Base-by-base conservation (phyloP, 2,113 vertebrate species). In the Chaetops frenatus region DNA sequence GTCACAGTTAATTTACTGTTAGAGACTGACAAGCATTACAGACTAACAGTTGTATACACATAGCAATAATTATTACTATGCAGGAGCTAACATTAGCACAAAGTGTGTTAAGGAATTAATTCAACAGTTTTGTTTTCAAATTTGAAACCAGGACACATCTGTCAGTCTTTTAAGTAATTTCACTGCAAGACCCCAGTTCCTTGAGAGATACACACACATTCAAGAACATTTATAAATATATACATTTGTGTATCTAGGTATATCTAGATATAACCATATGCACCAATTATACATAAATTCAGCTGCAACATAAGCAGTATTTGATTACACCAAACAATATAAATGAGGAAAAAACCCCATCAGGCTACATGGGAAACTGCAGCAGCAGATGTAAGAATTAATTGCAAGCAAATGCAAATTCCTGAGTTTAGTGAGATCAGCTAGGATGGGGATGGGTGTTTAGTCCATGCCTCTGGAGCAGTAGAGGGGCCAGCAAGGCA, bases 201-300 rank as follows among this genome's bases (percentile, higher is more conserved):
- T n/a, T 45, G 31, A 62, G 9, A 79, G 3, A 56, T 6, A 44
- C 10, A 58, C 9, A 9, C 1, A 1, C 9, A 7, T 16, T 11
- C 20, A 44, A 65, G 24, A 48, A 45, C 3, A 20, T 6, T 27
- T 0, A 29, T 1, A 38, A 12, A 50, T 22, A 19, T 4, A 33
- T 19, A 28, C 6, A 27, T 2, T 8, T 20, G 9, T 16, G 5
- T 21, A n/a, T n/a, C 31, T 24, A 85, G 11, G 25, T 28, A 27
- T 36, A 45, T 27, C 38, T 24, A 54, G 15, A 31, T 50, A 28
- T 24, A 33, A 35, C 18, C 22, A 58, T 29, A 38, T 11, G 42
- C 6, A 67, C 5, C 2, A 1, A 60, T 35, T 24, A 58, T 2
- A 66, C 6, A 19, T 12, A 33, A 29, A 44, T 47, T 51, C 45